A percentile compares a stretch with the other conserved stretches of the same genome.
Conservation (phyloP, 37 sponge, comb jelly and placozoan species). For the Eunapius fragilis region DNA sequence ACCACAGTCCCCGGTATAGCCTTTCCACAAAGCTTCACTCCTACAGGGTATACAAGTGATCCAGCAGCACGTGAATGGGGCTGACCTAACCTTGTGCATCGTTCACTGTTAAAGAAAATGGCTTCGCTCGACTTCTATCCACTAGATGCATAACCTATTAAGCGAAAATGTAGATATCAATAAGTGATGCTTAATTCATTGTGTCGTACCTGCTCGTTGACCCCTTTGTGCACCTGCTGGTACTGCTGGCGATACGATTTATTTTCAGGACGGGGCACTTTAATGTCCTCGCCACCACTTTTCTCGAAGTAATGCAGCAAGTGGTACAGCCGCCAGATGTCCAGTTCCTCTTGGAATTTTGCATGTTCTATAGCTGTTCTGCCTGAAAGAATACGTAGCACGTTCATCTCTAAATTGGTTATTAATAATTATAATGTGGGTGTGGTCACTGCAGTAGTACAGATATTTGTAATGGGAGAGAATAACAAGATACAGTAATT, state of each 20-base stretch:
- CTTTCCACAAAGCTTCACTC: conserved; percentile 24
- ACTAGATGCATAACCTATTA: background rate
- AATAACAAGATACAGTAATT: background rate
- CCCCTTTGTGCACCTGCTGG: background rate
- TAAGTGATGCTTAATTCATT: background rate
- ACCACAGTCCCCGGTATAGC: conserved; percentile 41
- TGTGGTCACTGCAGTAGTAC: too few species aligned
- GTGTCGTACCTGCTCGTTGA: conserved; percentile 37
- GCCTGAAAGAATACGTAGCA: conserved; percentile 4
- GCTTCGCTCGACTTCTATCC: background rate
- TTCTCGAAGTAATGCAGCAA: conserved; percentile 26
- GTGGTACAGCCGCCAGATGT: conserved; percentile 62
- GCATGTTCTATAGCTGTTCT: background rate
- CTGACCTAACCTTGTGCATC: background rate
- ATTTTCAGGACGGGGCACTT: conserved; percentile 23
- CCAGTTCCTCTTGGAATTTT: conserved; percentile 30
- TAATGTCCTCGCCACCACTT: conserved; percentile 4
- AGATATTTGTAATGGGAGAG: background rate
- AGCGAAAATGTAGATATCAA: background rate
- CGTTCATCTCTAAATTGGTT: too few species aligned
- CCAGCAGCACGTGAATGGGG: too few species aligned
- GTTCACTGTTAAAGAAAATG: background rate
- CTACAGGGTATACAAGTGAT: conserved; percentile 25
- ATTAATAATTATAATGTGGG: too few species aligned
- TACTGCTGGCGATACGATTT: conserved; percentile 25